These are phyloP conservation scores for Rana temporaria DNA, from an alignment of 2,113 vertebrate genomes.

Conservation along the genomic window DNA sequence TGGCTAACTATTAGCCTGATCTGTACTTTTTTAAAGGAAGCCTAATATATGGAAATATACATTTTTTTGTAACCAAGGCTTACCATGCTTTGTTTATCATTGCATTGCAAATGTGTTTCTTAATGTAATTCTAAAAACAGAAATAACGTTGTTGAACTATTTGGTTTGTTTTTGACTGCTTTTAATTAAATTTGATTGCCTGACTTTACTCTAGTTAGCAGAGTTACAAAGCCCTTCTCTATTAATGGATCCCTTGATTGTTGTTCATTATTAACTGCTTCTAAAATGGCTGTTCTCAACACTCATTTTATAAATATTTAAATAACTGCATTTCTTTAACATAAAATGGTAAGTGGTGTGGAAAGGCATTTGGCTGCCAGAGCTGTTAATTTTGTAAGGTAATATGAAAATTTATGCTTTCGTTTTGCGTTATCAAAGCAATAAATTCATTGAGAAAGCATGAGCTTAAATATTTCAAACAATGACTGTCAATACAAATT, in stretches of 20 bases:
- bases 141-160: slow-evolving; percentile 74
- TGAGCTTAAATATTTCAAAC: slow-evolving; percentile 63
- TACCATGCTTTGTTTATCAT: background rate
- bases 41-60: too few species aligned
- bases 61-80: too few species aligned
- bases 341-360: slow-evolving; percentile 68
- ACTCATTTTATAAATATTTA: slow-evolving; percentile 82
- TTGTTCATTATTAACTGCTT: slow-evolving; percentile 78
- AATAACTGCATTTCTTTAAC: slow-evolving; percentile 75
- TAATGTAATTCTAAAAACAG: slow-evolving; percentile 61
- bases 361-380: slow-evolving; percentile 63
- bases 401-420: slow-evolving; percentile 60
- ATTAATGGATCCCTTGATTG: slow-evolving; percentile 77
- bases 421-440: slow-evolving; percentile 33
- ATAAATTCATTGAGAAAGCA: slow-evolving; percentile 64
- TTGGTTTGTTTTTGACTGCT: slow-evolving; percentile 79
- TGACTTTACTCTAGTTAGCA: slow-evolving; percentile 71
- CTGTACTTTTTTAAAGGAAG: too few species aligned
- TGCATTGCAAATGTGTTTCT: background rate
- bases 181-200: slow-evolving; percentile 84
- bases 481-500: slow-evolving; percentile 62
- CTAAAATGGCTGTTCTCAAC: slow-evolving; percentile 72
- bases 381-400: slow-evolving; percentile 64
- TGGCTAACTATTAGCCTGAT: too few species aligned
- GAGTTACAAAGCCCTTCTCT: slow-evolving; percentile 74